Conservation (phyloP, 1,140 invertebrate species). For the Drosophila parvula region DNA sequence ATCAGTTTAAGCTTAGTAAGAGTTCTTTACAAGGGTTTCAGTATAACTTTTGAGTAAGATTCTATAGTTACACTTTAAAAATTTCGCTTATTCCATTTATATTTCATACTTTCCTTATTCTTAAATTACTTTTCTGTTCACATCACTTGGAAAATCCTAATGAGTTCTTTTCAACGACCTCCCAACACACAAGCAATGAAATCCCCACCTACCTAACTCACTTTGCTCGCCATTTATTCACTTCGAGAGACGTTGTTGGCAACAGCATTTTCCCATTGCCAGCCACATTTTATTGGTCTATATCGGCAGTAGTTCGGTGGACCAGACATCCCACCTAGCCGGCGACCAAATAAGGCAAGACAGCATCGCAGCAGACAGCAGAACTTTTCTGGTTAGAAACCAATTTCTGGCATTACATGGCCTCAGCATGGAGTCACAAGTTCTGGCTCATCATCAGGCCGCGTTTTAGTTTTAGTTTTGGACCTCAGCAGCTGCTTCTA, state of each 20-base stretch:
- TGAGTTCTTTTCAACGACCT: conserved; percentile 13
- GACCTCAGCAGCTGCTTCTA: conserved; percentile 16
- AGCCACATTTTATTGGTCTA: conserved; percentile 38
- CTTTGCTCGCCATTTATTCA: conserved; percentile 7
- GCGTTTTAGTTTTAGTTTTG: conserved; percentile 30
- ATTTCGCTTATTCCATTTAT: no score
- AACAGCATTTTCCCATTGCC: conserved; percentile 40
- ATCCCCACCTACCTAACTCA: conserved; percentile 18
- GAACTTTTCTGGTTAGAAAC: conserved; percentile 37
- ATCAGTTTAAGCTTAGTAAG: no score
- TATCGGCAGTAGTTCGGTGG: conserved; percentile 13
- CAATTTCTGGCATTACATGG: conserved; percentile 57
- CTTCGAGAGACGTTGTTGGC: conserved; percentile 3
- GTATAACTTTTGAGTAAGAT: no score
- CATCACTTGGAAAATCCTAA: not conserved
- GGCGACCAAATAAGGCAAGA: conserved; percentile 52
- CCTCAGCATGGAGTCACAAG: conserved; percentile 5
- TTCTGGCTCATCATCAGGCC: conserved; percentile 20
- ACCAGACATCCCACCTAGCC: conserved; percentile 31
- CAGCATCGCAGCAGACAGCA: conserved; percentile 26
- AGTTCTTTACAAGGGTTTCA: no score
- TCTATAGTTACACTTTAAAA: no score
- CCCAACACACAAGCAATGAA: conserved; percentile 14
- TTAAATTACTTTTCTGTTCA: not conserved
- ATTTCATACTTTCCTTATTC: not conserved